Evolutionary conservation across 2,888 invertebrate species (phyloP).

Genomic region (Metallyticus violacea): DNA sequence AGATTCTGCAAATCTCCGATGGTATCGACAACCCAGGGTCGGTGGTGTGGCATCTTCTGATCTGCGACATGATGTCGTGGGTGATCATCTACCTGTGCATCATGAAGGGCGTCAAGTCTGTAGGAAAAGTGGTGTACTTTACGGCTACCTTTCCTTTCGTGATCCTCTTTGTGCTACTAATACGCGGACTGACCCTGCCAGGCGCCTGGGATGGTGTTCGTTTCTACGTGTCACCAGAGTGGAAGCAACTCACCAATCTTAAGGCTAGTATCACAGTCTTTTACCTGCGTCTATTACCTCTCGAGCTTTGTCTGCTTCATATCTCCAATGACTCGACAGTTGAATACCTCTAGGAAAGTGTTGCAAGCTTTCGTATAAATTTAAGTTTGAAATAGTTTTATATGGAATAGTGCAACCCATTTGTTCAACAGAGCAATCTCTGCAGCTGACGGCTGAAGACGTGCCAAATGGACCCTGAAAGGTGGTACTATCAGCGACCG

Average conservation of each 20-base stretch:
- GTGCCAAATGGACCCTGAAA: too few relatives aligned
- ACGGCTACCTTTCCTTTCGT: slow-evolving; percentile 82
- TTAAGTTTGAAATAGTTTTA: too few relatives aligned
- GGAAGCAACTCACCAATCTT: slow-evolving; percentile 70
- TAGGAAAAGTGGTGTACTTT: slow-evolving; percentile 84
- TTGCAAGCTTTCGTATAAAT: too few relatives aligned
- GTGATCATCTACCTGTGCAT: slow-evolving; percentile 78
- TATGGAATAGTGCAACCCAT: too few relatives aligned
- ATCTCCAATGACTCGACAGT: too few relatives aligned
- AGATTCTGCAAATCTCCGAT: slow-evolving; percentile 72
- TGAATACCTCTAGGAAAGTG: too few relatives aligned
- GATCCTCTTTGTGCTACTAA: slow-evolving; percentile 66
- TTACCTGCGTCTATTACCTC: too few relatives aligned
- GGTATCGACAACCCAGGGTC: slow-evolving; percentile 71
- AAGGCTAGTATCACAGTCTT: slow-evolving; percentile 59
- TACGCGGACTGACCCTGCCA: slow-evolving; percentile 76
- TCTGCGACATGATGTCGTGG: slow-evolving; percentile 75
- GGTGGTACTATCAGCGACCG: too few relatives aligned
- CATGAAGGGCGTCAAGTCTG: slow-evolving; percentile 81
- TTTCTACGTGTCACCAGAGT: slow-evolving; percentile 77
- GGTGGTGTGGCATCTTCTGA: slow-evolving; percentile 77
- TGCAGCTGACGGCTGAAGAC: too few relatives aligned
- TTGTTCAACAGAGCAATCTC: too few relatives aligned
- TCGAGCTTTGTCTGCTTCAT: too few relatives aligned
- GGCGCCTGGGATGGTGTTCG: slow-evolving; percentile 73